Percentiles rank a stretch among this genome's conserved stretches.
These are phyloP conservation scores for Halictus ligatus DNA, from an alignment of 2,888 invertebrate genomes.

Conservation along the genomic window DNA sequence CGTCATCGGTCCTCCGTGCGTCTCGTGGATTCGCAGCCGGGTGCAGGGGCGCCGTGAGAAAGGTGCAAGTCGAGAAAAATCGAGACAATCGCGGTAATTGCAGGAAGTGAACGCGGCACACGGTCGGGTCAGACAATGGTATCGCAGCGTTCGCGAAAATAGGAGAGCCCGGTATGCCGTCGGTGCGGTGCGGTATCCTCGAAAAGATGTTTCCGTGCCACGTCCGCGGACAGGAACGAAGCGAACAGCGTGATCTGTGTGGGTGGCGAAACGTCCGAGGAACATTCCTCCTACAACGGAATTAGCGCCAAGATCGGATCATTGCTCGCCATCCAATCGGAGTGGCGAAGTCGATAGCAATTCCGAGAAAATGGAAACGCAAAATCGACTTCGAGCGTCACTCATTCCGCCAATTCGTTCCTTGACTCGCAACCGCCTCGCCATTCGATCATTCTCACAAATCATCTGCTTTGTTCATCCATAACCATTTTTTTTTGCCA, in stretches of 20 bases:
- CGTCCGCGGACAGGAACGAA: conserved; percentile 39
- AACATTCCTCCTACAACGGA: neutral
- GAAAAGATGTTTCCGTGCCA: conserved; percentile 57
- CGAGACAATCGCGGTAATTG: conserved; percentile 72
- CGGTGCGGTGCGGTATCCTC: conserved; percentile 12
- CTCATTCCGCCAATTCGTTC: neutral
- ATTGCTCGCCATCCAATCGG: neutral
- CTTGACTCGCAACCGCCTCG: neutral
- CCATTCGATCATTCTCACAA: neutral
- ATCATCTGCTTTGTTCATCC: neutral
- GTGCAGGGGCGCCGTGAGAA: conserved; percentile 57
- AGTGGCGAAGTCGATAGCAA: neutral
- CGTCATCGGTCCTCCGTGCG: neutral
- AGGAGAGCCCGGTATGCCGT: conserved; percentile 19
- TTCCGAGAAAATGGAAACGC: conserved; percentile 5
- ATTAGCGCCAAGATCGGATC: neutral
- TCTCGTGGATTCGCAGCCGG: neutral
- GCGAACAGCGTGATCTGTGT: neutral
- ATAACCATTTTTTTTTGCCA: no score
- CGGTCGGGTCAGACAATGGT: conserved; percentile 65
- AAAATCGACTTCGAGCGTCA: neutral
- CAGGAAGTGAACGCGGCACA: conserved; percentile 67
- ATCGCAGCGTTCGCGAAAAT: conserved; percentile 65
- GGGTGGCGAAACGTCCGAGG: neutral
- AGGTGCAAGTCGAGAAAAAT: conserved; percentile 65